A percentile compares a stretch with the other conserved stretches of the same genome.
Evolutionary conservation across 2,113 vertebrate species (phyloP).

Genomic region (Cacatua alba): DNA sequence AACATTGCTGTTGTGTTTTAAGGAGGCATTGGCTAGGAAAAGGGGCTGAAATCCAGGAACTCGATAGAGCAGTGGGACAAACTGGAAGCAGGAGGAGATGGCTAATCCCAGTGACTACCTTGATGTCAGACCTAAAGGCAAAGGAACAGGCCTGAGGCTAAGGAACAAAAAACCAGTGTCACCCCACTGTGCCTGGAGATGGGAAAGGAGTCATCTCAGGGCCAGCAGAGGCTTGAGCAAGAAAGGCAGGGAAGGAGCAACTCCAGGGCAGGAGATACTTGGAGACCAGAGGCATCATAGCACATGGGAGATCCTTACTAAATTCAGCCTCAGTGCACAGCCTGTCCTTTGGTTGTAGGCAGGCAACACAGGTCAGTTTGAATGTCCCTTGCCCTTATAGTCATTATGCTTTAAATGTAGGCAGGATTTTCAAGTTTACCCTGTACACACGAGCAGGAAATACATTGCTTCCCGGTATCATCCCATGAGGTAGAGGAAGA

Average conservation of each 20-base stretch:
- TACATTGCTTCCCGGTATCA: too few species aligned
- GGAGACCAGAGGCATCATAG: not conserved
- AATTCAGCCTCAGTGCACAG: not conserved
- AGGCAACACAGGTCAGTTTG: not conserved
- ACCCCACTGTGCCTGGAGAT: not conserved
- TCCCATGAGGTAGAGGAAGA: fast-evolving
- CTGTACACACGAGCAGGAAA: not conserved
- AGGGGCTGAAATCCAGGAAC: not conserved
- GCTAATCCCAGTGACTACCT: not conserved
- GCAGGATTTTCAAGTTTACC: not conserved
- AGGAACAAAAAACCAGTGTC: fast-evolving
- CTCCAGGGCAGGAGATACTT: not conserved
- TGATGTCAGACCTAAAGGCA: not conserved
- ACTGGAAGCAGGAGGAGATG: not conserved
- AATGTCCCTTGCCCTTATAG: not conserved
- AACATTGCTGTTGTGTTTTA: fast-evolving
- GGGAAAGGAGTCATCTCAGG: not conserved
- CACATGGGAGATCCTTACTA: fast-evolving
- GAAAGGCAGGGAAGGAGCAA: not conserved
- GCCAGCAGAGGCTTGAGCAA: not conserved
- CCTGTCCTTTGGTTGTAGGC: not conserved
- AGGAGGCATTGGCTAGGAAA: not conserved
- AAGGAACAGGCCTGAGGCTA: not conserved
- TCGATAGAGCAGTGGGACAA: not conserved
- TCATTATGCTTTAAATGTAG: not conserved